phyloP scores from a whole-genome alignment of 64 coral and sea anemone species.

The Montipora sp. region DNA sequence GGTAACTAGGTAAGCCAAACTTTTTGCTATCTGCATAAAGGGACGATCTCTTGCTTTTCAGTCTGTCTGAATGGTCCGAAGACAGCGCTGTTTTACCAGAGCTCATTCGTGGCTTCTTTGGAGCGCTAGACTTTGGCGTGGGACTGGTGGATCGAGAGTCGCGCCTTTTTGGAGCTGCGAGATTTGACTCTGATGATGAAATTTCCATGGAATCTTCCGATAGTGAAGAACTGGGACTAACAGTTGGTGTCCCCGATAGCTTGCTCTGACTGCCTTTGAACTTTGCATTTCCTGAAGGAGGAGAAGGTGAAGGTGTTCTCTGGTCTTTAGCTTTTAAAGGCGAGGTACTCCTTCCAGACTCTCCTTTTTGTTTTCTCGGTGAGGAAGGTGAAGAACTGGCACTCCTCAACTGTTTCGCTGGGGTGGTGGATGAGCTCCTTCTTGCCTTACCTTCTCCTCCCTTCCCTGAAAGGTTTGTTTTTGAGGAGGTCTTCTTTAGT shows the following conservation, averaged over 20 bases:
- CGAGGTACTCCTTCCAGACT: conserved; percentile 7
- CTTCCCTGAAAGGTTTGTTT: neutral
- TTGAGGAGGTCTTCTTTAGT: neutral
- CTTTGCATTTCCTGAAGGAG: conserved; percentile 14
- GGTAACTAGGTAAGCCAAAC: neutral
- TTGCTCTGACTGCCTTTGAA: neutral
- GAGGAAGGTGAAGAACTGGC: conserved; percentile 3
- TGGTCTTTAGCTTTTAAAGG: neutral
- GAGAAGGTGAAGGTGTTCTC: neutral
- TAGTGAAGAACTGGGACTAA: conserved; percentile 8
- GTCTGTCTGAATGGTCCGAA: conserved; percentile 18
- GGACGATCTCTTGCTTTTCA: conserved; percentile 22
- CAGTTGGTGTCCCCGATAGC: neutral
- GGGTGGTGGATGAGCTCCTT: neutral
- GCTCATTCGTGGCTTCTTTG: conserved; percentile 38
- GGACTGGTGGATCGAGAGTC: conserved; percentile 32
- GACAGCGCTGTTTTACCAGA: neutral
- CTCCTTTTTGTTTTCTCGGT: conserved; percentile 5
- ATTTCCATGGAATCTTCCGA: conserved; percentile 27
- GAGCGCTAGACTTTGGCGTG: neutral
- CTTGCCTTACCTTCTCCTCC: neutral
- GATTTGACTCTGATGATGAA: conserved; percentile 10
- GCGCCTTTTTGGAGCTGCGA: neutral
- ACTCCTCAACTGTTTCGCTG: neutral
- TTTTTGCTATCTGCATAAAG: neutral